Base-by-base conservation (phyloP, 1,140 invertebrate species). In the Drosophila orena region DNA sequence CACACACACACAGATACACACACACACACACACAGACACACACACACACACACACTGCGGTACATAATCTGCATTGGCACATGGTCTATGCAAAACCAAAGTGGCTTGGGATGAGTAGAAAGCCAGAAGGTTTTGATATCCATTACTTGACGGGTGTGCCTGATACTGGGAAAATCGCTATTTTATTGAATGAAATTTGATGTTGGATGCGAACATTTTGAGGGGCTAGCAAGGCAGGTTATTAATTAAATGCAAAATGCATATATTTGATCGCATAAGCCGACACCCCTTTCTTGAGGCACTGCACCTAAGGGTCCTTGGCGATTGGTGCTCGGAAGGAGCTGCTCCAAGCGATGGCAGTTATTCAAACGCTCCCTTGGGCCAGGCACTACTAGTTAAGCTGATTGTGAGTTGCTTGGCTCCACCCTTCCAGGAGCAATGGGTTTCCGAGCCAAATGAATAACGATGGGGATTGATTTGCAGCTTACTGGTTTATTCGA, bases 271-370 rank as follows among this genome's bases (percentile, higher is more conserved):
- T 27, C 24, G 6, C 24, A 27, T 2, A 15, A 15, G 2, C 6
- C n/a, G 40, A 7, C 15, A 15, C 8, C 14, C 10, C 15, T 0
- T 4, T 11, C 14, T 30, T 27, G 14, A 49, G 46, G 2, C 44
- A 15, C 6, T 5, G 3, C n/a, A n/a, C n/a, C n/a, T n/a, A 47
- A 47, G 0, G 6, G 4, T 15, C 15, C 8, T 5, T 11, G 20
- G 15, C 17, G 15, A 14, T 17, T 40, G 11, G 24, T 27, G 38
- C 15, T 2, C 6, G 11, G 14, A 4, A 5, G 30, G 38, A n/a
- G 3, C 11, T 17, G 15, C 20, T 15, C 15, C n/a, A 40, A 78
- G 50, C 60, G 72, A 66, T 73, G 60, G 57, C 30, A 68, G 55
- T 73, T 64, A 73, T 54, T 75, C 60, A 58, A 53, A 58, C 10